Percentiles rank a stretch among this genome's conserved stretches.
Evolutionary conservation across 1,140 invertebrate species (phyloP).

Genomic region (Bombus turneri): DNA sequence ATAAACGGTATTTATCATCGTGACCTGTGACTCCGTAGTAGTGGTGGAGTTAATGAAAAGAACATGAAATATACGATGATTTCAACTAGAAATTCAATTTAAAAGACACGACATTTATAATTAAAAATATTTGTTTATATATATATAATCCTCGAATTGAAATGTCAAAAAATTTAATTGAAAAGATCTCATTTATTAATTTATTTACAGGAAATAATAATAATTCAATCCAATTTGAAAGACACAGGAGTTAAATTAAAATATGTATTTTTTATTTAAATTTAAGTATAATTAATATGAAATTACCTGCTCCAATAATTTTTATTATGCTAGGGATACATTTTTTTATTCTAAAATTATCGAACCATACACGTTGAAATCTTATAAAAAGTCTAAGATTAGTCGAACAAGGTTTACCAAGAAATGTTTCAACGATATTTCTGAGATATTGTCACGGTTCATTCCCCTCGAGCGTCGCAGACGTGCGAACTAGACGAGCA

Average conservation of each 20-base stretch:
- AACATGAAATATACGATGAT: neutral
- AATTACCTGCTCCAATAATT: neutral
- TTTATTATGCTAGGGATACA: neutral
- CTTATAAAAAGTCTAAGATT: neutral
- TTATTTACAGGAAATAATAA: too few species aligned
- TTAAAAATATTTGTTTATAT: neutral
- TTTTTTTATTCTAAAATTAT: neutral
- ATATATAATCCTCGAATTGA: too few species aligned
- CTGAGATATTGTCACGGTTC: neutral
- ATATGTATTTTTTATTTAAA: too few species aligned
- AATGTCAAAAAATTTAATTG: too few species aligned
- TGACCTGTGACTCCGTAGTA: neutral
- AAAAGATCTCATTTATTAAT: too few species aligned
- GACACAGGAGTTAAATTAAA: too few species aligned
- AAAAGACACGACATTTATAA: too few species aligned
- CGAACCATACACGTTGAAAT: neutral
- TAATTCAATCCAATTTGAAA: too few species aligned
- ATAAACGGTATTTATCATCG: neutral
- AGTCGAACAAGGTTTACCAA: neutral
- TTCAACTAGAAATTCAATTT: neutral
- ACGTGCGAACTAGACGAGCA: constrained; percentile 26
- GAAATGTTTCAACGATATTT: neutral
- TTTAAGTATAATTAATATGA: too few species aligned
- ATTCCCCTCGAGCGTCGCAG: constrained; percentile 30
- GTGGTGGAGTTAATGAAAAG: neutral